These are phyloP conservation scores for Donacobius atricapilla DNA, from an alignment of 2,113 vertebrate genomes.

Conservation along the genomic window DNA sequence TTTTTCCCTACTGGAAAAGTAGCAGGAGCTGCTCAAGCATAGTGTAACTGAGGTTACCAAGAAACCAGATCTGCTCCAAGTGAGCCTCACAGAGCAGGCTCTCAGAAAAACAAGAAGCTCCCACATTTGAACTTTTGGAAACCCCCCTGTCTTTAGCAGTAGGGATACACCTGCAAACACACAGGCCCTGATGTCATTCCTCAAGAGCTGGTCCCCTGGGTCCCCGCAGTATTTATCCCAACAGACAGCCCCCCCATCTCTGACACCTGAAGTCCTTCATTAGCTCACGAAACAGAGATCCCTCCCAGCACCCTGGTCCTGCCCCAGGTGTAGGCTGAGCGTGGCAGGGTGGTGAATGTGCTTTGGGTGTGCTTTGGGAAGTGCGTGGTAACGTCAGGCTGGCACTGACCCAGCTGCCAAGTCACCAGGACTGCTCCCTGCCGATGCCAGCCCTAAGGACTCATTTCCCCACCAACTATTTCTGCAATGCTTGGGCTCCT, in stretches of 20 bases:
- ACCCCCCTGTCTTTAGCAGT: neutral
- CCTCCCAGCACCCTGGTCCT: neutral
- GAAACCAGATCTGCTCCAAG: neutral
- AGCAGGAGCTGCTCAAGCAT: neutral
- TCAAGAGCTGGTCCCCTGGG: neutral
- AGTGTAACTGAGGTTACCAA: neutral
- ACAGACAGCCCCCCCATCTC: neutral
- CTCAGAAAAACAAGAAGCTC: neutral
- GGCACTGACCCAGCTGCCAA: neutral
- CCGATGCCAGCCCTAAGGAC: neutral
- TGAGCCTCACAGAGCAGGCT: neutral
- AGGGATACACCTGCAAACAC: neutral
- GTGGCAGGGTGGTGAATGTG: neutral
- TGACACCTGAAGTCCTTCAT: neutral
- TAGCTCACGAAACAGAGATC: neutral
- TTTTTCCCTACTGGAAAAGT: neutral
- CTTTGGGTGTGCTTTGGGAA: neutral
- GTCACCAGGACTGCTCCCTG: neutral
- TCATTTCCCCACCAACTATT: neutral
- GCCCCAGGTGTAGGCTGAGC: neutral
- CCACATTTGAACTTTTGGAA: neutral
- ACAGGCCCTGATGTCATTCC: rapidly evolving
- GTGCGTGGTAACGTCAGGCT: neutral
- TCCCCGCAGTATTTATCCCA: neutral
- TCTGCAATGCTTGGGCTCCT: neutral